Percentiles rank a stretch among this genome's conserved stretches.
Evolutionary conservation across 1,140 invertebrate species (phyloP).

Genomic region (Drosophila subobscura): DNA sequence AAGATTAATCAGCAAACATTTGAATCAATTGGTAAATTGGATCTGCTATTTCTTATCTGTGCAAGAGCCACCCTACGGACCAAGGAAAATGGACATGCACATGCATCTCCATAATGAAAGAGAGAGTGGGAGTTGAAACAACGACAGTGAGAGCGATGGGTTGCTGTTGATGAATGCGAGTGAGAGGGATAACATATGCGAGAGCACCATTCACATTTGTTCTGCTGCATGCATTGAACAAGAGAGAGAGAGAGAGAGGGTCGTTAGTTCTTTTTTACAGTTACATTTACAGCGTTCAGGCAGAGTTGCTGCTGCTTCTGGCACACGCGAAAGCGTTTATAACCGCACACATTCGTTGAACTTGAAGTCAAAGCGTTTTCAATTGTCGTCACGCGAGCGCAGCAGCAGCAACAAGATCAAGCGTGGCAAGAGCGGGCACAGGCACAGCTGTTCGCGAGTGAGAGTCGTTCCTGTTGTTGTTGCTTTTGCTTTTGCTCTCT

Average conservation of each 20-base stretch:
- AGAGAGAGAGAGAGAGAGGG: neutral
- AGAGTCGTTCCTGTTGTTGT: neutral
- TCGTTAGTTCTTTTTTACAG: conserved; percentile 2
- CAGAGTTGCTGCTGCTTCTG: conserved; percentile 16
- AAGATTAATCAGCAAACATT: conserved; percentile 58
- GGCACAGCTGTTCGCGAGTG: conserved; percentile 36
- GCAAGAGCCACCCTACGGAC: neutral
- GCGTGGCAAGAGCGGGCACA: conserved; percentile 1
- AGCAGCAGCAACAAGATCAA: conserved; percentile 41
- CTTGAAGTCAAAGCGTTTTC: conserved; percentile 72
- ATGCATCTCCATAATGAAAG: too few species aligned
- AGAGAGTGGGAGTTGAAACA: too few species aligned
- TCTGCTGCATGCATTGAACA: neutral
- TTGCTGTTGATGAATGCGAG: too few species aligned
- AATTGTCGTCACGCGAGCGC: conserved; percentile 71
- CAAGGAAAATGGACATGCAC: neutral
- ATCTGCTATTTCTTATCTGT: conserved; percentile 2
- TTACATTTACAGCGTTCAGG: conserved; percentile 19
- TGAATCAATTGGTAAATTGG: conserved; percentile 57
- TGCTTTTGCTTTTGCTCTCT: conserved; percentile 8
- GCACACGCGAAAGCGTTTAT: conserved; percentile 67
- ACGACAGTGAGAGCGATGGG: too few species aligned
- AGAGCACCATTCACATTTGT: neutral
- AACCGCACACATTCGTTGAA: conserved; percentile 62
- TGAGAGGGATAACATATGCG: conserved; percentile 1